Percentiles rank a stretch among this genome's conserved stretches.
These are phyloP conservation scores for Chrysotoxum bicinctum DNA, from an alignment of 2,888 invertebrate genomes.

Conservation along the genomic window DNA sequence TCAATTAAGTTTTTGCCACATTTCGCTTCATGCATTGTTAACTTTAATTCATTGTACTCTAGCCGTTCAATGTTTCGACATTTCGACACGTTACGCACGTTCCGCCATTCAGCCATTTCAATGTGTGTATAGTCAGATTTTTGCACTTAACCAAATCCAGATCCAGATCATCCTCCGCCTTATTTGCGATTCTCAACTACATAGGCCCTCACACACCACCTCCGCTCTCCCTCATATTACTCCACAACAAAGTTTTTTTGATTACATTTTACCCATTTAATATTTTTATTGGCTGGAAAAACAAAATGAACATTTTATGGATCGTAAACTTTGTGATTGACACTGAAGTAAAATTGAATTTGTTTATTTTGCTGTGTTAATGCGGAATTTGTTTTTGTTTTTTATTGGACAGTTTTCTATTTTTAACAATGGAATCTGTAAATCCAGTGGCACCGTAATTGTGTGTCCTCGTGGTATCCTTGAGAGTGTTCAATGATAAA, in stretches of 20 bases:
- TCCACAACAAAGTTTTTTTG: background rate
- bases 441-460: background rate
- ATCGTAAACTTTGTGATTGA: slow-evolving; percentile 65
- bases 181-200: background rate
- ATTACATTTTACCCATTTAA: slow-evolving; percentile 66
- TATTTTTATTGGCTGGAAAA: slow-evolving; percentile 61
- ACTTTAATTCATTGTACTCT: slow-evolving; percentile 46
- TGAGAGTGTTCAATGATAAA: slow-evolving; percentile 2
- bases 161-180: background rate
- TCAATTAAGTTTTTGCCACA: slow-evolving; percentile 55
- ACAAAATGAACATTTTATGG: slow-evolving; percentile 63
- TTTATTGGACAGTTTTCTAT: background rate
- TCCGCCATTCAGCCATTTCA: slow-evolving; percentile 10
- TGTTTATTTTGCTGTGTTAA: background rate
- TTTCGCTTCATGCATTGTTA: slow-evolving; percentile 53
- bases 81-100: slow-evolving; percentile 46
- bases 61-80: background rate
- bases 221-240: background rate
- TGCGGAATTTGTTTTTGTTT: background rate
- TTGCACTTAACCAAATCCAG: slow-evolving; percentile 34
- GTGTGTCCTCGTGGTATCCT: background rate
- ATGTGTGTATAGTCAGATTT: slow-evolving; percentile 43
- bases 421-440: slow-evolving; percentile 8
- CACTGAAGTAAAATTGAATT: slow-evolving; percentile 4
- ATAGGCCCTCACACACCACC: background rate